Evolutionary conservation across 2,113 vertebrate species (phyloP).

Genomic region (Aegypius monachus): DNA sequence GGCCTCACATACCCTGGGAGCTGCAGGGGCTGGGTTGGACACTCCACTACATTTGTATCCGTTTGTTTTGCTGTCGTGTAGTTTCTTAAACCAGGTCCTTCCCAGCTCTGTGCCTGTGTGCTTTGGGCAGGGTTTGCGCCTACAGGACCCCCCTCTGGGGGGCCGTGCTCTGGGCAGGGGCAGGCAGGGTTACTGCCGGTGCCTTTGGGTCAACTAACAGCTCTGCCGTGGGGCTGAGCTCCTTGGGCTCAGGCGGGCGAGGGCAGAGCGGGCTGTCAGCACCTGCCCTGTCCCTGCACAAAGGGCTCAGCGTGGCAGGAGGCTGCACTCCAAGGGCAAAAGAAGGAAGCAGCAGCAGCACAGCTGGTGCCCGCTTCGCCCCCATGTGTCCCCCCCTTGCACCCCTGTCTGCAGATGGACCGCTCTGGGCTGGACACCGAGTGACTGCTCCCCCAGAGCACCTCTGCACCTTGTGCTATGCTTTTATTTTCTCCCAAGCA

Average conservation of each 20-base stretch:
- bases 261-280: background rate
- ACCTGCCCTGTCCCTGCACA: background rate
- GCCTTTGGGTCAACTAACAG: slow-evolving; percentile 48
- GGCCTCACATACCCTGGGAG: accelerated
- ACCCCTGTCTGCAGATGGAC: background rate
- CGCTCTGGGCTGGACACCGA: background rate
- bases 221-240: slow-evolving; percentile 61
- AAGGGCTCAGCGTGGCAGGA: background rate
- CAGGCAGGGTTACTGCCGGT: background rate
- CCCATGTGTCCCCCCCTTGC: background rate
- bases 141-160: accelerated
- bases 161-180: accelerated
- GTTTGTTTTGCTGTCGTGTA: slow-evolving; percentile 10
- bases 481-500: slow-evolving; percentile 37
- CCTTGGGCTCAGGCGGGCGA: slow-evolving; percentile 59
- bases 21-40: background rate
- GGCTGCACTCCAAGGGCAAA: background rate
- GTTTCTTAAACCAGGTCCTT: slow-evolving; percentile 54
- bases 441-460: background rate
- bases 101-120: background rate
- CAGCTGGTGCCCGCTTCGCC: accelerated
- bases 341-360: background rate
- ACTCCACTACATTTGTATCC: slow-evolving; percentile 13
- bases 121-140: accelerated
- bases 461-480: background rate